Evolutionary conservation across 1,140 invertebrate species (phyloP), one percentile per base, ranked within the genome.

Genomic region (Brachionus plicatilis): DNA sequence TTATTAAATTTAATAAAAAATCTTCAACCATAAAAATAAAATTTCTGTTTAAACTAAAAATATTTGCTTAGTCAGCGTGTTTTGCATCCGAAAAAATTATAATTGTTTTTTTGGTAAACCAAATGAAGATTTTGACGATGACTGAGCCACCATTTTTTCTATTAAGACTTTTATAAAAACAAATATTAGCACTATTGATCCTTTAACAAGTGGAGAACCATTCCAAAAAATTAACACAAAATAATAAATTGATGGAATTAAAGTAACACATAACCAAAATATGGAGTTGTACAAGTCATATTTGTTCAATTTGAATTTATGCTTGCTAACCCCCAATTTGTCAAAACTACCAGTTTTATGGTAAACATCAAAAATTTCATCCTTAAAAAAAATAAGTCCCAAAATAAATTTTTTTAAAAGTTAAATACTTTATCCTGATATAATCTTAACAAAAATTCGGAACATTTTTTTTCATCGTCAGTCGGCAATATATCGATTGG

Each of bases 371-470:
- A 87, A 88, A 53, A 89, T 85, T 29, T 89, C 86, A 86, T 89
- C 89, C 89, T 89, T 79, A 3, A 83, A 86, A 56, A 70, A 79
- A 45, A 56, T 76, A 29, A 79, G 84, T 37, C 33, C 45, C 47
- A 50, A 17, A n/a, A n/a, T 14, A 14, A 53, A 17, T 14, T 60
- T 24, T 60, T 60, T 60, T 60, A 0, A 8, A 33, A 43, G 45
- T 37, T 17, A 14, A 68, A 43, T 90, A 94, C 93, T 91, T 96
- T 96, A 87, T 92, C 89, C 85, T 93, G 91, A 88, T 94, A 97
- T 12, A 94, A 88, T 82, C 95, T 90, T 85, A 95, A 93, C 50
- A 98, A 88, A 93, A 94, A 97, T 72, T 93, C 91, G 9, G 94
- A 92, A 84, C 93, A 93, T 80, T 92, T 93, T 85, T 93, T 92